Percentiles rank a stretch among this genome's conserved stretches.
Evolutionary conservation across 2,888 invertebrate species (phyloP).

Genomic region (Oligia latruncula): DNA sequence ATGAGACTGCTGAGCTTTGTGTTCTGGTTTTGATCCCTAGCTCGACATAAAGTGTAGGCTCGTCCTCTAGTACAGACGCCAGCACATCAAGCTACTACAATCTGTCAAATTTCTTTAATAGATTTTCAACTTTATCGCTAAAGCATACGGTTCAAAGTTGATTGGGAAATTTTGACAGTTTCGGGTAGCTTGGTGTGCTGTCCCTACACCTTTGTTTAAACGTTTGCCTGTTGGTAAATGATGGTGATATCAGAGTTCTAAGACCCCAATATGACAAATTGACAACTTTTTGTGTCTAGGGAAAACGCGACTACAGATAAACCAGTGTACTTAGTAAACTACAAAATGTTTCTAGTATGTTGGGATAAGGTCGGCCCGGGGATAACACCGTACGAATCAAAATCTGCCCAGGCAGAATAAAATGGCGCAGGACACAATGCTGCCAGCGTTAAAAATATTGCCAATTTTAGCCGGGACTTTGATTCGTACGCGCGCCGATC

Average conservation of each 20-base stretch:
- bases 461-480: neutral
- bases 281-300: neutral
- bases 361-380: neutral
- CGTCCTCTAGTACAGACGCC: neutral
- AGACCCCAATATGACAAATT: neutral
- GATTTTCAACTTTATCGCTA: too few relatives aligned
- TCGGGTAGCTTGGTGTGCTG: neutral
- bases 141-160: too few relatives aligned
- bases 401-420: neutral
- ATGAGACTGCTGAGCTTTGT: too few relatives aligned
- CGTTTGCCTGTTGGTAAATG: neutral
- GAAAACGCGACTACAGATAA: slow-evolving; percentile 24
- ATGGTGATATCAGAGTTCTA: neutral
- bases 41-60: neutral
- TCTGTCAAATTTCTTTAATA: too few relatives aligned
- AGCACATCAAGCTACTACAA: too few relatives aligned
- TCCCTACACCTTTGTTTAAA: neutral
- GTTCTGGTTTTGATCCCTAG: neutral
- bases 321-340: slow-evolving; percentile 47
- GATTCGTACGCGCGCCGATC: neutral
- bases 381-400: neutral
- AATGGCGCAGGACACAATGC: neutral
- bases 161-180: too few relatives aligned
- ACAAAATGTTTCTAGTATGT: slow-evolving; percentile 52
- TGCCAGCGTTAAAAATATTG: neutral